Conservation (phyloP, 2,797 vertebrate genomes). For the Tapirus indicus region DNA sequence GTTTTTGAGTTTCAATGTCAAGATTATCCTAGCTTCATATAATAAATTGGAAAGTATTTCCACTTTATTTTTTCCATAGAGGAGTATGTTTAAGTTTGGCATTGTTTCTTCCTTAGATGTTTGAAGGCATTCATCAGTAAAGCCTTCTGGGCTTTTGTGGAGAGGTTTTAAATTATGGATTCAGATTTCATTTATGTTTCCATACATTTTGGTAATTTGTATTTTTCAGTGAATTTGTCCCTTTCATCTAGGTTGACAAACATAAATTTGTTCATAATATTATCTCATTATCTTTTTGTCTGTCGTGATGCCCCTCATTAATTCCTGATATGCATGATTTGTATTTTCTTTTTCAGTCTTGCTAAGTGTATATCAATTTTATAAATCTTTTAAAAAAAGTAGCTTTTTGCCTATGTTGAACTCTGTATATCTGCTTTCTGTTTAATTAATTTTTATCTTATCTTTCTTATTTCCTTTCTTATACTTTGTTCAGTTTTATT, state of each 20-base stretch:
- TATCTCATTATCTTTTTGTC: background rate
- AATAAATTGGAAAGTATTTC: constrained; percentile 16
- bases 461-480: background rate
- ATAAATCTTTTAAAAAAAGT: constrained; percentile 2
- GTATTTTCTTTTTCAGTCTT: background rate
- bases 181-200: constrained; percentile 18
- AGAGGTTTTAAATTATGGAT: constrained; percentile 1
- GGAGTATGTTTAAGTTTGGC: background rate
- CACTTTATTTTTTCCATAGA: background rate
- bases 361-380: background rate
- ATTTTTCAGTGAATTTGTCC: constrained; percentile 8
- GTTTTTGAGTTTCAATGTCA: background rate
- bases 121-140: constrained; percentile 1
- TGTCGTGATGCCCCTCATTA: background rate
- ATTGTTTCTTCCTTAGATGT: background rate
- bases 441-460: constrained; percentile 53
- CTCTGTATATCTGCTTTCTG: background rate
- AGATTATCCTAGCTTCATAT: background rate
- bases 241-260: constrained; percentile 30
- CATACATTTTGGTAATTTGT: constrained; percentile 49
- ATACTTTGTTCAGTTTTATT: constrained; percentile 28
- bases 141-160: background rate
- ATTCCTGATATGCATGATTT: background rate
- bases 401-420: background rate
- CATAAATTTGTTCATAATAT: constrained; percentile 26